Evolutionary conservation across 1,140 invertebrate species (phyloP).

Genomic region (Odontomachus brunneus): DNA sequence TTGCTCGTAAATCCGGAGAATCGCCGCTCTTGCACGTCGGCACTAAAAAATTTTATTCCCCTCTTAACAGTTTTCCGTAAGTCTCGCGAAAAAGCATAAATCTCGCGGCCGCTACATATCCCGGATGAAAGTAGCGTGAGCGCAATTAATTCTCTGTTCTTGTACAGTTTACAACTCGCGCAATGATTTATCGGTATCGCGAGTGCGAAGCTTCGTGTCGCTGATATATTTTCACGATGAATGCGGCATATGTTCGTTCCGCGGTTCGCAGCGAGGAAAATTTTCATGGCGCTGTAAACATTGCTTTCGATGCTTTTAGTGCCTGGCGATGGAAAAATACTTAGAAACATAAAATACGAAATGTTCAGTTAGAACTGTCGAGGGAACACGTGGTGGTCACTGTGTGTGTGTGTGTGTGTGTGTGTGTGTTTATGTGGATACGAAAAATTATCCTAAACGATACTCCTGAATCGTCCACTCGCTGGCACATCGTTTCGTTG

Average conservation of each 20-base stretch:
- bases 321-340: neutral
- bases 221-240: constrained; percentile 25
- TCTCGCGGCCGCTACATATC: constrained; percentile 33
- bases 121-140: constrained; percentile 33
- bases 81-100: constrained; percentile 42
- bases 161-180: constrained; percentile 32
- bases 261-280: constrained; percentile 34
- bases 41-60: constrained; percentile 46
- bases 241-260: neutral
- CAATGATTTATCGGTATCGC: constrained; percentile 49
- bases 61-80: constrained; percentile 41
- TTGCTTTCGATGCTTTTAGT: neutral
- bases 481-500: too few relatives aligned
- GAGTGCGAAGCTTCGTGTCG: constrained; percentile 21
- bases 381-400: neutral
- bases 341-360: constrained; percentile 26
- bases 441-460: too few relatives aligned
- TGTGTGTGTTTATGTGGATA: too few relatives aligned
- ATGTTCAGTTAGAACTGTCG: neutral
- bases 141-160: constrained; percentile 48
- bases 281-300: constrained; percentile 63
- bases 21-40: neutral
- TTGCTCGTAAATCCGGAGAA: constrained; percentile 31
- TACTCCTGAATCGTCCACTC: too few relatives aligned
- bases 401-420: too few relatives aligned